Conservation (phyloP, 2,113 vertebrate species). For the Atlantisia rogersi region DNA sequence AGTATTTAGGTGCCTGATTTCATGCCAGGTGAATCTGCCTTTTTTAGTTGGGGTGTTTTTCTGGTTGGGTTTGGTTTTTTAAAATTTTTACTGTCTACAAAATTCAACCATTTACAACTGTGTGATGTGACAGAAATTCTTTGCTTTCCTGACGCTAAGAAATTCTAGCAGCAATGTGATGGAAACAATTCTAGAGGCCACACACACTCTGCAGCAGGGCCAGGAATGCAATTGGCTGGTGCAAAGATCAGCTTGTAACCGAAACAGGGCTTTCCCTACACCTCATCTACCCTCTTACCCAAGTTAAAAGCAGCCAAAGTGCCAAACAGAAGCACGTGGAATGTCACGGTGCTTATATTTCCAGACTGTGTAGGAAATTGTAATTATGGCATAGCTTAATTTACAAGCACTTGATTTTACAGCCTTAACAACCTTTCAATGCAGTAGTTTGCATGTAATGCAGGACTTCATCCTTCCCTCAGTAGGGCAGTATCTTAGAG, state of each 20-base stretch:
- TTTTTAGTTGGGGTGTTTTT: neutral
- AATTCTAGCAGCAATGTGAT: neutral
- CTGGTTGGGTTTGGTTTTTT: neutral
- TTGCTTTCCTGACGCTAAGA: neutral
- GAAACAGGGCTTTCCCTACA: neutral
- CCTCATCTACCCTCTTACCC: neutral
- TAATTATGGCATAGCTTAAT: neutral
- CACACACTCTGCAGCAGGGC: neutral
- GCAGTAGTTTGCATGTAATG: neutral
- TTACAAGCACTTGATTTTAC: neutral
- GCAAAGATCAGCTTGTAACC: neutral
- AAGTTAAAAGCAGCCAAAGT: neutral
- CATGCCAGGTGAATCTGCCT: neutral
- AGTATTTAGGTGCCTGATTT: neutral
- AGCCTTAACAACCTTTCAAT: neutral
- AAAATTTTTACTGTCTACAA: neutral
- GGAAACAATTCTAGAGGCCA: neutral
- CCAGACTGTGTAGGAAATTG: neutral
- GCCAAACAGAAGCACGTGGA: neutral
- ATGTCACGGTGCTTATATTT: neutral
- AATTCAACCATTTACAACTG: neutral
- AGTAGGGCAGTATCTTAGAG: neutral
- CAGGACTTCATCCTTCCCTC: neutral
- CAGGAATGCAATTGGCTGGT: neutral
- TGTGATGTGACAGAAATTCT: neutral